Base-by-base conservation (phyloP, 2,888 invertebrate species). In the Trachelus tabidus region DNA sequence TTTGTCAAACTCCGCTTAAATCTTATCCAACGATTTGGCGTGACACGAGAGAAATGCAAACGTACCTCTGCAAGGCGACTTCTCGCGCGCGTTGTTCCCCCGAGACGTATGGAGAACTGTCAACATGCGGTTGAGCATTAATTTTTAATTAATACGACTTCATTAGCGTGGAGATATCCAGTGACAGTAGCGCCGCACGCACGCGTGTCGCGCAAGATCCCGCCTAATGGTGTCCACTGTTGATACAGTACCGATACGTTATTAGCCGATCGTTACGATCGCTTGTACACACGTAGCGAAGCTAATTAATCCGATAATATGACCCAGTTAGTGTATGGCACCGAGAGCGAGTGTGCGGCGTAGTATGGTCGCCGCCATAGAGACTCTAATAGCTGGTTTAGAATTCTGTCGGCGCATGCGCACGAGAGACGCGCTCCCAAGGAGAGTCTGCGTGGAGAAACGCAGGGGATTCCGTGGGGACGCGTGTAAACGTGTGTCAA, bases 101-200 rank as follows among this genome's bases (percentile, higher is more conserved):
- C 71, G 33, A 33, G 15, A 71, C 31, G 31, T 2, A 71, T 11
- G 71, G 31, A 30, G 31, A 34, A 31, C 56, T 81, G 79, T 79
- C 81, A 81, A 78, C 76, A 69, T 73, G 76, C 77, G 76, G 76
- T 77, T 79, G 73, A 73, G 77, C 78, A 79, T 83, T 77, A 81
- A 82, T 85, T 88, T 89, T 88, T 87, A 85, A 87, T 87, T 85
- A 84, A 84, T 84, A 84, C 82, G 80, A 83, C 88, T 88, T 88
- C 87, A 86, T 88, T 88, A 88, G 83, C 81, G 76, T 77, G 80
- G 73, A 75, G 85, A 81, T 81, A 81, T 73, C 75, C 75, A 73
- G 34, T 80, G 82, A 83, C 82, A 79, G 79, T 82, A 82, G 81
- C 82, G 79, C 71, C 77, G 68, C 76, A 74, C 77, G 68, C 76